Conservation (phyloP, 2,113 vertebrate genomes). For the Kryptolebias marmoratus region DNA sequence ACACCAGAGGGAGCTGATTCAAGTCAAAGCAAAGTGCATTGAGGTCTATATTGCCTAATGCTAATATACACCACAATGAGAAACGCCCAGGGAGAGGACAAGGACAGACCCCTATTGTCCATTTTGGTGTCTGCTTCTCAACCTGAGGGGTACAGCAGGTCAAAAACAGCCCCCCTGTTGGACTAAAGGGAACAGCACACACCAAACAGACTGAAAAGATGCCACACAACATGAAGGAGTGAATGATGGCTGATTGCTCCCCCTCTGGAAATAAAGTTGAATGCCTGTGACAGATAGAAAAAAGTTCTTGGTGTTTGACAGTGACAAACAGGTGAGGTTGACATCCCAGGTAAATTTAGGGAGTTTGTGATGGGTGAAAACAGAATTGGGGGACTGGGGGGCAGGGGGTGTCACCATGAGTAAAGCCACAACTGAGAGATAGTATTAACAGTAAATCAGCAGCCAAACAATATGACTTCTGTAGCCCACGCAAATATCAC, state of each 20-base stretch:
- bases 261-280: conserved; percentile 38
- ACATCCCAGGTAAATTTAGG: conserved; percentile 44
- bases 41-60: conserved; percentile 81
- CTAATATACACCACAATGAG: conserved; percentile 81
- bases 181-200: conserved; percentile 55
- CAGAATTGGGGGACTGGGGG: background rate
- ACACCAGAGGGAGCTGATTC: conserved; percentile 83
- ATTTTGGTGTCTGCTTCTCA: conserved; percentile 60
- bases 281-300: conserved; percentile 46
- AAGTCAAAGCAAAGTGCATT: conserved; percentile 84
- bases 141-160: conserved; percentile 34
- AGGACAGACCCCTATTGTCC: conserved; percentile 62
- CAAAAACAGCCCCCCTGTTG: conserved; percentile 23
- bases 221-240: conserved; percentile 56
- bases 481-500: conserved; percentile 77
- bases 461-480: conserved; percentile 73
- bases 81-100: conserved; percentile 68
- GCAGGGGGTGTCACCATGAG: conserved; percentile 58
- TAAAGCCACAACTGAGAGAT: conserved; percentile 77
- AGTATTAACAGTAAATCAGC: conserved; percentile 76
- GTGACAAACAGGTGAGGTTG: conserved; percentile 40
- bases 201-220: conserved; percentile 59
- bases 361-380: conserved; percentile 6
- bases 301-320: conserved; percentile 30
- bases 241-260: conserved; percentile 43